A percentile compares a stretch with the other conserved stretches of the same genome.
phyloP scores from a whole-genome alignment of 2,113 vertebrate species.

The Atherinomorus stipes region DNA sequence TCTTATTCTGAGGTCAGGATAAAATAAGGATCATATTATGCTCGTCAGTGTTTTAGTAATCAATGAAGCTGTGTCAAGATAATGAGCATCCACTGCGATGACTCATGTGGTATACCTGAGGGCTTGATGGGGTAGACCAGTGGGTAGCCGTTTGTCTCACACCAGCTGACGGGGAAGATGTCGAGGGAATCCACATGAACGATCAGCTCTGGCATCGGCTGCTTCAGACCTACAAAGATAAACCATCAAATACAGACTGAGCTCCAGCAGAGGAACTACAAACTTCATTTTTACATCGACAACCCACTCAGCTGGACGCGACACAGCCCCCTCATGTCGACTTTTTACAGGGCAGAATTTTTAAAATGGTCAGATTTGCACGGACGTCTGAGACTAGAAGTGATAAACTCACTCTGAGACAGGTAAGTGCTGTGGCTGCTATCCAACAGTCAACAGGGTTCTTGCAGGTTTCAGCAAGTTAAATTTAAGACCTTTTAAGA shows the following conservation, averaged over 20 bases:
- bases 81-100: neutral
- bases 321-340: too few species aligned
- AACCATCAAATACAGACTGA: neutral
- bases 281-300: neutral
- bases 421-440: too few species aligned
- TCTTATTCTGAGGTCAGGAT: neutral
- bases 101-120: constrained; percentile 80
- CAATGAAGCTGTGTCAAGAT: neutral
- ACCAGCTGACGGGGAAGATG: constrained; percentile 98
- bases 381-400: too few species aligned
- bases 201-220: constrained; percentile 91
- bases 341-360: too few species aligned
- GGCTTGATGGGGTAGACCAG: constrained; percentile 91
- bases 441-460: too few species aligned
- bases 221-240: constrained; percentile 88
- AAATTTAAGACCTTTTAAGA: too few species aligned
- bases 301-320: too few species aligned
- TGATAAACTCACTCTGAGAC: too few species aligned
- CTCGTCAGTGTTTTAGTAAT: neutral
- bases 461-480: too few species aligned
- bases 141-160: constrained; percentile 97
- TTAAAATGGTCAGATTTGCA: too few species aligned
- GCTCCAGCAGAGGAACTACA: neutral
- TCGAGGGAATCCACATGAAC: constrained; percentile 95
- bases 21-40: neutral